These are phyloP conservation scores for Syngnathoides biaculeatus DNA, from an alignment of 2,113 vertebrate genomes.

Conservation along the genomic window DNA sequence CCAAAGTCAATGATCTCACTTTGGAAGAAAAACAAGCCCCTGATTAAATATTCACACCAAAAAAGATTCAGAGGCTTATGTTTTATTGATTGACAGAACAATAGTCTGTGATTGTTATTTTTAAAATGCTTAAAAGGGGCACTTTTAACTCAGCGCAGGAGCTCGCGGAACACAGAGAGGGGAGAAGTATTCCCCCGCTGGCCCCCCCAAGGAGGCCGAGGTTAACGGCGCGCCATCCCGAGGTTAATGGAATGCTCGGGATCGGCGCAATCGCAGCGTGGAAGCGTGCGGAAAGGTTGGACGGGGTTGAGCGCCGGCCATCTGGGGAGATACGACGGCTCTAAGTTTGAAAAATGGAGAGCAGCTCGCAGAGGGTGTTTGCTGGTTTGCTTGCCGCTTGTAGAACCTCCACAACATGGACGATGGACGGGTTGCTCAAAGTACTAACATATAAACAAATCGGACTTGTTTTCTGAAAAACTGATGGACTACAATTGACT, in stretches of 20 bases:
- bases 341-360: slow-evolving; percentile 60
- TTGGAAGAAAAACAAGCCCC: slow-evolving; percentile 57
- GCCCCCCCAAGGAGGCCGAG: slow-evolving; percentile 48
- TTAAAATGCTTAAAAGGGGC: not conserved
- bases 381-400: slow-evolving; percentile 51
- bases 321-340: slow-evolving; percentile 69
- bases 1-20: slow-evolving; percentile 52
- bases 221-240: slow-evolving; percentile 50
- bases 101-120: slow-evolving; percentile 48
- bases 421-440: not conserved
- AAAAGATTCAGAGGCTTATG: slow-evolving; percentile 53
- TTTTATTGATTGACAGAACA: slow-evolving; percentile 77
- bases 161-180: not conserved
- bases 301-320: slow-evolving; percentile 35
- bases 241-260: slow-evolving; percentile 62
- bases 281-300: not conserved
- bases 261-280: not conserved
- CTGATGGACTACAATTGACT: not conserved
- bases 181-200: slow-evolving; percentile 26
- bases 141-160: not conserved
- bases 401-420: not conserved
- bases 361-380: slow-evolving; percentile 37
- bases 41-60: slow-evolving; percentile 74
- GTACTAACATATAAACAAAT: too few species aligned
- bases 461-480: too few species aligned